Conservation (phyloP, 2,888 invertebrate genomes). For the Julus scandinavius region DNA sequence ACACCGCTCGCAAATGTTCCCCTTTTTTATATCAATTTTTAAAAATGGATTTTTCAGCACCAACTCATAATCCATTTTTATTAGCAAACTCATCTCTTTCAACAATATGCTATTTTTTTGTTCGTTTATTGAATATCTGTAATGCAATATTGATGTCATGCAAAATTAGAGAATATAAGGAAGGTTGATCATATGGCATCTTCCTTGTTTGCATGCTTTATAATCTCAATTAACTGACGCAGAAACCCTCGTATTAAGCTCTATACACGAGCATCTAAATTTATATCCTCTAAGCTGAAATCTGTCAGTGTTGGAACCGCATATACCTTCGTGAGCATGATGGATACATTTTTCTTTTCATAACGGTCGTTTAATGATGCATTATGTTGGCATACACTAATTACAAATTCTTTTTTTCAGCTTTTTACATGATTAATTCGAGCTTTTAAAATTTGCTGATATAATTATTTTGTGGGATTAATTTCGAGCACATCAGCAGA, state of each 20-base stretch:
- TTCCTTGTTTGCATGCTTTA: not conserved
- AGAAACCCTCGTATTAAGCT: not conserved
- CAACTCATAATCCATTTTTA: slow-evolving; percentile 6
- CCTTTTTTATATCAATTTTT: not conserved
- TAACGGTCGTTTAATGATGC: not conserved
- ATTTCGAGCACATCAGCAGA: not conserved
- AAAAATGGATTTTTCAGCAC: not conserved
- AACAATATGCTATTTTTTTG: slow-evolving; percentile 15
- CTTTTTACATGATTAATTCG: not conserved
- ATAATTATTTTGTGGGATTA: not conserved
- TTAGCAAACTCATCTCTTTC: slow-evolving; percentile 19
- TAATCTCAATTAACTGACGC: slow-evolving; percentile 2
- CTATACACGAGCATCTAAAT: not conserved
- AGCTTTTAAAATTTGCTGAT: not conserved
- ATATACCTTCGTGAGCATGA: not conserved
- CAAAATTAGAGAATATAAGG: slow-evolving; percentile 33
- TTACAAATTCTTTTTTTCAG: not conserved
- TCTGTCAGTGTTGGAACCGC: slow-evolving; percentile 20
- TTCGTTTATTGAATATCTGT: slow-evolving; percentile 22
- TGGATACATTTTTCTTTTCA: not conserved
- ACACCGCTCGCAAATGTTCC: slow-evolving; percentile 27
- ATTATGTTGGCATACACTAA: slow-evolving; percentile 6
- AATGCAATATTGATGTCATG: slow-evolving; percentile 28
- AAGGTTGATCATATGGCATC: slow-evolving; percentile 10
- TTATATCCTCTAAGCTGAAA: not conserved